A percentile compares a stretch with the other conserved stretches of the same genome.
Evolutionary conservation across 2,797 vertebrate genomes (phyloP).

Genomic region (Sebastes vulpes): DNA sequence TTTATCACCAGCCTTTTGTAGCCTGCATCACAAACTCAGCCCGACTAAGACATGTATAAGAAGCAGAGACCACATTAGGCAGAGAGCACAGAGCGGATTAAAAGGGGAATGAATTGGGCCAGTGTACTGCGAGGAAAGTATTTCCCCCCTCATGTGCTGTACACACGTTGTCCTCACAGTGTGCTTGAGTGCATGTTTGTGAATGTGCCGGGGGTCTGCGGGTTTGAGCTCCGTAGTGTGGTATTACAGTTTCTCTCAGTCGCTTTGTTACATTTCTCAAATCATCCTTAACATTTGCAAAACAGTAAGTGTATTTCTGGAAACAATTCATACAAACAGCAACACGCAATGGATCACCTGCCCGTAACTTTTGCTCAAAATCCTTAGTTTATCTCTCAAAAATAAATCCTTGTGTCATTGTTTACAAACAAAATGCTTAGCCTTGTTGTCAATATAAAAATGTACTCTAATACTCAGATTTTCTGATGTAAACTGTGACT

Average conservation of each 20-base stretch:
- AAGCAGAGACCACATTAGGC: constrained; percentile 71
- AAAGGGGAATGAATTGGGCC: constrained; percentile 82
- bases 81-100: constrained; percentile 84
- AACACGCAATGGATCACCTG: not conserved
- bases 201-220: constrained; percentile 53
- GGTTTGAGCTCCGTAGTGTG: constrained; percentile 43
- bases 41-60: constrained; percentile 65
- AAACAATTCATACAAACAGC: not conserved
- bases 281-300: not conserved
- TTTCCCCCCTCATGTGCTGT: constrained; percentile 76
- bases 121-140: constrained; percentile 82
- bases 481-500: not conserved
- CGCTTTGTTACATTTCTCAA: not conserved
- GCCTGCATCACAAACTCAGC: constrained; percentile 44
- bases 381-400: not conserved
- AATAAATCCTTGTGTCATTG: not conserved
- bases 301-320: not conserved
- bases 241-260: constrained; percentile 7
- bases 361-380: not conserved
- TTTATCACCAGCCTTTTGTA: constrained; percentile 22
- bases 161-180: constrained; percentile 66
- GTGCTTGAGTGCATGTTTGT: constrained; percentile 67
- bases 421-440: not conserved
- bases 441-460: not conserved
- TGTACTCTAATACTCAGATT: too few relatives aligned